Percentiles rank a stretch among this genome's conserved stretches.
Conservation (phyloP, 2,113 vertebrate genomes). For the Chaetodon trifascialis region DNA sequence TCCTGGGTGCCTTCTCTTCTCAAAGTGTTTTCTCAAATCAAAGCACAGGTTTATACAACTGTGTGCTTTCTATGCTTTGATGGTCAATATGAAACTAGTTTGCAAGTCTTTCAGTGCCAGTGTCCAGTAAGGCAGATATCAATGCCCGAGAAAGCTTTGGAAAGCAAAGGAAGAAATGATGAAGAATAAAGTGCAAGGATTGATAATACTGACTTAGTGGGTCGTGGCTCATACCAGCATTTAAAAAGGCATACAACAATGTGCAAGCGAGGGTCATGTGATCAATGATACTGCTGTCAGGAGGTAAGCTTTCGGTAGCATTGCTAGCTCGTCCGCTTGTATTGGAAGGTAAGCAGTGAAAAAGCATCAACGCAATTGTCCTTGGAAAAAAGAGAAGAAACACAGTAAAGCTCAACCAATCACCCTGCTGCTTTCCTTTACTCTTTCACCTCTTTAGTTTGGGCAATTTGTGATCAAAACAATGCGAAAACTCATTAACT, state of each 20-base stretch:
- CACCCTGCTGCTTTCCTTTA: not conserved
- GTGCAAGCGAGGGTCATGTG: not conserved
- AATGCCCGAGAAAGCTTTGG: not conserved
- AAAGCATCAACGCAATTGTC: not conserved
- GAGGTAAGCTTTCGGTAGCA: not conserved
- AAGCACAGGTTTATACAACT: slow-evolving; percentile 13
- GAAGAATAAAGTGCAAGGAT: not conserved
- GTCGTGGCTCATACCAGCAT: not conserved
- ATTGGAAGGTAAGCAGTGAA: not conserved
- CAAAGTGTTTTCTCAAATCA: slow-evolving; percentile 19
- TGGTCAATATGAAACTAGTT: slow-evolving; percentile 2
- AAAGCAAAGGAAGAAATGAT: not conserved
- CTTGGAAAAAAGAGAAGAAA: not conserved
- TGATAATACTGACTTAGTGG: not conserved
- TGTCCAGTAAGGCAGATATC: not conserved
- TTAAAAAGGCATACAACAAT: not conserved
- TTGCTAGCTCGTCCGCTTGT: not conserved
- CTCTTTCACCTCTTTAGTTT: not conserved
- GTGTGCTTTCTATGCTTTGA: slow-evolving; percentile 4
- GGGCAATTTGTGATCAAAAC: not conserved
- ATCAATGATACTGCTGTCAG: not conserved
- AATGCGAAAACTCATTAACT: too few relatives aligned
- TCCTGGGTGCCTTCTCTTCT: slow-evolving; percentile 8
- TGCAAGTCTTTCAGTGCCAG: not conserved
- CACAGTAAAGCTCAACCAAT: not conserved